These are phyloP conservation scores for Eremophila alpestris DNA, from an alignment of 2,797 vertebrate genomes.

Conservation along the genomic window DNA sequence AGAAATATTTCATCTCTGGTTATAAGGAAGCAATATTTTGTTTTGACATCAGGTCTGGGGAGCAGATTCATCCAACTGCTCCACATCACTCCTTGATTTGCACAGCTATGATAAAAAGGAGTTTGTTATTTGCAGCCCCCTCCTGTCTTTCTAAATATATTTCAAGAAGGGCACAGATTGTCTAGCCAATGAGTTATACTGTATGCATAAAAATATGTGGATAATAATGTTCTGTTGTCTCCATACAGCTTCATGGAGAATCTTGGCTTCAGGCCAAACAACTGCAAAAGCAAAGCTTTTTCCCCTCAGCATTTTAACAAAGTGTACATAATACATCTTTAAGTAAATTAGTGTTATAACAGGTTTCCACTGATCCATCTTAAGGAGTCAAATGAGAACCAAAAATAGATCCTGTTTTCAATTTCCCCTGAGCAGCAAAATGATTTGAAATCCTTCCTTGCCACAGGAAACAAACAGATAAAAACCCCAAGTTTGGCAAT, in stretches of 20 bases:
- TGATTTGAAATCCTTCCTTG: constrained; percentile 12
- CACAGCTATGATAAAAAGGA: background rate
- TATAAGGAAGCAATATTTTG: background rate
- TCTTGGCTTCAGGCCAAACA: background rate
- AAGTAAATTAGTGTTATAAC: constrained; percentile 49
- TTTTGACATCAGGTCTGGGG: background rate
- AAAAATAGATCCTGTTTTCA: constrained; percentile 42
- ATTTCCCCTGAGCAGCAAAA: constrained; percentile 10
- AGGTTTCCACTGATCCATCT: constrained; percentile 24
- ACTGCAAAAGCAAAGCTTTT: constrained; percentile 15
- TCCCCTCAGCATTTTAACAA: background rate
- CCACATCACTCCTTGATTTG: background rate
- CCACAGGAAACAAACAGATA: constrained; percentile 7
- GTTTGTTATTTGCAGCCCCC: background rate
- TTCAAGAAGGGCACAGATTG: background rate
- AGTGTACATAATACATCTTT: background rate
- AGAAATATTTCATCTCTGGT: background rate
- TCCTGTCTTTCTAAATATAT: background rate
- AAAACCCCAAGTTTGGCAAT: background rate
- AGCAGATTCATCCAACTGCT: background rate
- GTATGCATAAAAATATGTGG: background rate
- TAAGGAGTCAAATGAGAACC: constrained; percentile 24
- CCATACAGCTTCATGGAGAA: background rate
- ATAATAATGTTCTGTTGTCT: background rate
- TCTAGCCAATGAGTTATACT: background rate